A percentile compares a stretch with the other conserved stretches of the same genome.
phyloP scores from a whole-genome alignment of 2,797 vertebrate species.

The Leptatherina wallacei region DNA sequence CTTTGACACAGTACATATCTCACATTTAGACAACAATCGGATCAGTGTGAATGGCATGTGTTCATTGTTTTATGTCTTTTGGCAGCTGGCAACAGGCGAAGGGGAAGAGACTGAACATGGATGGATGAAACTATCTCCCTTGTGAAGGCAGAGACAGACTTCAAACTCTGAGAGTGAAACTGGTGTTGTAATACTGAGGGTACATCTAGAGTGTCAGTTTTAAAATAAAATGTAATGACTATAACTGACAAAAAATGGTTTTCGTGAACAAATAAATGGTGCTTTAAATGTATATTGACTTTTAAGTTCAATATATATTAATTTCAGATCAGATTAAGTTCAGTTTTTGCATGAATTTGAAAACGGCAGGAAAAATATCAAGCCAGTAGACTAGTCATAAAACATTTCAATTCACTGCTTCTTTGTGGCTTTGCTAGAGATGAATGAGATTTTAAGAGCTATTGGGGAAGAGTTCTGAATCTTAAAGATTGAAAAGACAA shows the following conservation, averaged over 20 bases:
- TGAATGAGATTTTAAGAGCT: slow-evolving; percentile 33
- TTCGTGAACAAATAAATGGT: slow-evolving; percentile 60
- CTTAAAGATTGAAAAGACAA: slow-evolving; percentile 42
- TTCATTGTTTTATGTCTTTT: slow-evolving; percentile 26
- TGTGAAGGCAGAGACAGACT: slow-evolving; percentile 42
- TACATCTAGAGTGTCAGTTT: slow-evolving; percentile 40
- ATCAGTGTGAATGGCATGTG: slow-evolving; percentile 19
- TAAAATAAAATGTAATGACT: slow-evolving; percentile 42
- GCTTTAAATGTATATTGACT: slow-evolving; percentile 63
- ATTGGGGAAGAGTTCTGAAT: slow-evolving; percentile 48
- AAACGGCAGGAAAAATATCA: slow-evolving; percentile 41
- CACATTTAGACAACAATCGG: slow-evolving; percentile 2
- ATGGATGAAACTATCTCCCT: slow-evolving; percentile 19
- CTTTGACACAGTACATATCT: slow-evolving; percentile 15
- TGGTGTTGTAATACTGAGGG: slow-evolving; percentile 31
- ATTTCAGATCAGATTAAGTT: too few relatives aligned
- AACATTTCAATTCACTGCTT: slow-evolving; percentile 37
- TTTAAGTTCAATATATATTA: slow-evolving; percentile 34
- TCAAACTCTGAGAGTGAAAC: slow-evolving; percentile 33
- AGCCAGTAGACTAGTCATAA: slow-evolving; percentile 40
- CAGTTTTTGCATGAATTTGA: slow-evolving; percentile 52
- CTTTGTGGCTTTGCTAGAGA: slow-evolving; percentile 28
- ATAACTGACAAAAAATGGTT: slow-evolving; percentile 48
- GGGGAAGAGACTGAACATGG: slow-evolving; percentile 55
- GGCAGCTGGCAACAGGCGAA: slow-evolving; percentile 67